A percentile compares a stretch with the other conserved stretches of the same genome.
These are phyloP conservation scores for Astreopora myriophthalma DNA, from an alignment of 64 coral and sea anemone species.

Conservation along the genomic window DNA sequence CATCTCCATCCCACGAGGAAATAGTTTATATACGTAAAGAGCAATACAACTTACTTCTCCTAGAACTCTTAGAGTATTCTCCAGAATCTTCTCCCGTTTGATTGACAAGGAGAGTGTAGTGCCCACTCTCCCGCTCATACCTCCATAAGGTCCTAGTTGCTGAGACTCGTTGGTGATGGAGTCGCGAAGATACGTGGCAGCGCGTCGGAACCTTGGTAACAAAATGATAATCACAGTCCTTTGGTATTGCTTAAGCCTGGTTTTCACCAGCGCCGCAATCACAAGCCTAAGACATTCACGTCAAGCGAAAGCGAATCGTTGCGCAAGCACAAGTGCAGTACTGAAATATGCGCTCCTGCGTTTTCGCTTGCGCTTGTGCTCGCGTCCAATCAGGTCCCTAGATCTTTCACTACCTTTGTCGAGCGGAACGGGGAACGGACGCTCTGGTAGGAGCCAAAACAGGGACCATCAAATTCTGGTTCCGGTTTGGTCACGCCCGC, in stretches of 20 bases:
- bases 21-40: neutral
- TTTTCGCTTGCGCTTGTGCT: too few species aligned
- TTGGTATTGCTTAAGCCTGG: neutral
- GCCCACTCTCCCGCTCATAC: conserved; percentile 78
- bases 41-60: conserved; percentile 67
- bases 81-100: conserved; percentile 72
- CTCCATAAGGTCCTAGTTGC: conserved; percentile 73
- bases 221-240: neutral
- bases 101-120: conserved; percentile 84
- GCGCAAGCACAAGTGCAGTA: too few species aligned
- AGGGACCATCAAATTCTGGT: too few species aligned
- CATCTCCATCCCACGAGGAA: too few species aligned
- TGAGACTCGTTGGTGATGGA: conserved; percentile 81
- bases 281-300: too few species aligned
- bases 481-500: too few species aligned
- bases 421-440: too few species aligned
- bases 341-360: too few species aligned
- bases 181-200: conserved; percentile 74
- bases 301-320: too few species aligned
- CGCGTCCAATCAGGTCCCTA: too few species aligned
- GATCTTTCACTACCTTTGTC: too few species aligned
- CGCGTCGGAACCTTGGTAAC: conserved; percentile 74
- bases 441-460: too few species aligned
- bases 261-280: neutral
- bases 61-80: conserved; percentile 85